Evolutionary conservation across 2,797 vertebrate genomes (phyloP).

Genomic region (Tokudaia tokunoshimensis): DNA sequence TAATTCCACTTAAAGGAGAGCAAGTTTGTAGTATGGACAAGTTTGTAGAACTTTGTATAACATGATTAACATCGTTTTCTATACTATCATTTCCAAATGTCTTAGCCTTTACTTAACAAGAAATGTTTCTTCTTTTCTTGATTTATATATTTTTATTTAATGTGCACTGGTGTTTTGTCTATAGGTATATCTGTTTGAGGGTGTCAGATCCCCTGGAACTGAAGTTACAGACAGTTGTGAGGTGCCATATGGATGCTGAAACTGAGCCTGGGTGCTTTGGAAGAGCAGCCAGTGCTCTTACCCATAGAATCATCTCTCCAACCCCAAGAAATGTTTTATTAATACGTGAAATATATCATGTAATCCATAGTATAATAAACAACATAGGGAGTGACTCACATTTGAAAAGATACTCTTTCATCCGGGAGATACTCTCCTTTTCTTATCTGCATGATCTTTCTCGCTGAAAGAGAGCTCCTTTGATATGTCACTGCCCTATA

Average conservation of each 20-base stretch:
- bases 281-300: not conserved
- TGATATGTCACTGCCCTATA: not conserved
- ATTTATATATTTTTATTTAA: not conserved
- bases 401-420: not conserved
- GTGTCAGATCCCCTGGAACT: not conserved
- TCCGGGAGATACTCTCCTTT: not conserved
- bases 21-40: not conserved
- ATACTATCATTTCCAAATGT: not conserved
- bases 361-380: not conserved
- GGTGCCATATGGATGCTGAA: not conserved
- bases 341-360: not conserved
- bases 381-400: not conserved
- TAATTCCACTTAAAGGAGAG: constrained; percentile 43
- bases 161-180: not conserved
- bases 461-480: not conserved
- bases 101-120: not conserved
- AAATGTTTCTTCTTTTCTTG: not conserved
- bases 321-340: not conserved
- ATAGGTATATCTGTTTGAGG: not conserved
- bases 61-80: not conserved
- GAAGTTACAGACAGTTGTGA: not conserved
- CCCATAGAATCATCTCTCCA: not conserved
- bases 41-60: not conserved
- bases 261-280: not conserved
- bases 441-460: not conserved